phyloP scores from a whole-genome alignment of 2,888 invertebrate genomes.

The Lithodes maja region DNA sequence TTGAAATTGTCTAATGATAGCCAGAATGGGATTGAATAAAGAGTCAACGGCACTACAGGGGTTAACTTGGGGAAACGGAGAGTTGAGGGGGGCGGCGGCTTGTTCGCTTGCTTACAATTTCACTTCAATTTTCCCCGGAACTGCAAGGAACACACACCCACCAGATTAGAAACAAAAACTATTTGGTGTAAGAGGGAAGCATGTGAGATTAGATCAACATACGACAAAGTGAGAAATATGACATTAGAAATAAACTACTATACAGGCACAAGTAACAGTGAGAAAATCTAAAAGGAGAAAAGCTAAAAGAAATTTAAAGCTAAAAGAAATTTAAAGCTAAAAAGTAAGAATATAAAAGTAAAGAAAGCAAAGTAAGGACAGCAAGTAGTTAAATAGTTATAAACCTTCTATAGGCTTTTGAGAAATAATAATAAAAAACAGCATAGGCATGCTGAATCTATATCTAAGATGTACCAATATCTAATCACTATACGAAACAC shows the following conservation, averaged over 20 bases:
- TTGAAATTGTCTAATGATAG: too few species aligned
- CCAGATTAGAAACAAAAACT: not conserved
- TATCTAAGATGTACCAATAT: not conserved
- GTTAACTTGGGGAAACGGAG: not conserved
- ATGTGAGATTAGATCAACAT: not conserved
- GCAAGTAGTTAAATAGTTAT: not conserved
- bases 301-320: not conserved
- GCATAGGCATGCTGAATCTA: not conserved
- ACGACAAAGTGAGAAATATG: conserved; percentile 14
- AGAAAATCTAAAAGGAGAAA: not conserved
- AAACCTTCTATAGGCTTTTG: not conserved
- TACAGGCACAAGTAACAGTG: not conserved
- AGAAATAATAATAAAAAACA: conserved; percentile 3
- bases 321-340: not conserved
- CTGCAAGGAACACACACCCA: conserved; percentile 17
- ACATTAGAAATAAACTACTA: not conserved
- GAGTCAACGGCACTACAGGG: not conserved
- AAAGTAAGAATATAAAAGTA: not conserved
- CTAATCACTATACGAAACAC: not conserved
- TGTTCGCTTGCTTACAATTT: conserved; percentile 8
- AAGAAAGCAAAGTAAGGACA: not conserved
- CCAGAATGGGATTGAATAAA: too few species aligned
- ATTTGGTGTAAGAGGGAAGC: not conserved
- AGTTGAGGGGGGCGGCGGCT: not conserved
- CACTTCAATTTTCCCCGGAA: not conserved